Base-by-base conservation (phyloP, 2,113 vertebrate genomes). In the Microcebus griseorufus region DNA sequence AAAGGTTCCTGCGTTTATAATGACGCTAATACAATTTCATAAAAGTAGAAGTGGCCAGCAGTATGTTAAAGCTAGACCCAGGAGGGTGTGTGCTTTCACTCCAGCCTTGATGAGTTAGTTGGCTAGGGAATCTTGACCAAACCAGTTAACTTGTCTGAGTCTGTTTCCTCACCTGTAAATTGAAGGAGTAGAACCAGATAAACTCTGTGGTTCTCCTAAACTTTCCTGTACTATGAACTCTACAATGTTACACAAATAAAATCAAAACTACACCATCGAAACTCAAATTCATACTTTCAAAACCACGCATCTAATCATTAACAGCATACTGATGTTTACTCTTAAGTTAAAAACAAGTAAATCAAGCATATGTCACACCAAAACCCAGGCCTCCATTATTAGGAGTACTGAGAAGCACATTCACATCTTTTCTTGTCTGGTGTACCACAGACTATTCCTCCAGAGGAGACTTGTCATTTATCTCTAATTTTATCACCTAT, bases 231-330 rank as follows among this genome's bases (percentile, higher is more conserved):
- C 42, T 23, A 65, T 34, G n/a, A 88, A 93, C 84, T 70, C 69
- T 70, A 23, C 5, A 13, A 5, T 62, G 25, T 4, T 83, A 27
- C 27, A 60, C 17, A 91, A 82, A 83, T 86, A 60, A 88, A 93
- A 82, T 75, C 18, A 90, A 91, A 96, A 79, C 72, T 79, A 80
- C 93, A 93, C 64, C 73, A 79, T 34, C 22, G 72, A 94, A 92
- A 83, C 20, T 34, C 60, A 87, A 85, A 89, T 39, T 73, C 53
- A 85, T 27, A 83, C 62, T 93, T 92, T 53, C 62, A 80, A 93
- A 96, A 72, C 25, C 65, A 90, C 92, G 86, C 17, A 72, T 82
- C 85, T 53, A 75, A 70, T 58, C 25, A 93, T 34, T 23, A 92
- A 79, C 7, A 88, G 12, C 55, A 82, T 1, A 53, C 3, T n/a